Conservation (phyloP, 2,888 invertebrate genomes). For the Rhingia campestris region DNA sequence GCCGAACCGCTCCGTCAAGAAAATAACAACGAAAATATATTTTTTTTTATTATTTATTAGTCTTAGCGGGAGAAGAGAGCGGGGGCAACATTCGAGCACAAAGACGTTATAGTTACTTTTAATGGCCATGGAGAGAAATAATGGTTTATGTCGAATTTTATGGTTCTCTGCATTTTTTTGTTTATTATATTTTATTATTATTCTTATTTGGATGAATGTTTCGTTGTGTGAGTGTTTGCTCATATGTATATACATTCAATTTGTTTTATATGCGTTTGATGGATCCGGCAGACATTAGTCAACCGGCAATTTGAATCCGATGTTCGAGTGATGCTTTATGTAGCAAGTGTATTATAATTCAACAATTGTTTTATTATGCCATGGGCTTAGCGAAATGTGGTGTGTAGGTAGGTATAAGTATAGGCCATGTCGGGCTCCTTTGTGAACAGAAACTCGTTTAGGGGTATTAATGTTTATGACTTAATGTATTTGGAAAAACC, state of each 20-base stretch:
- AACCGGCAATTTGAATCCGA: slow-evolving; percentile 37
- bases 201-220: slow-evolving; percentile 43
- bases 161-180: slow-evolving; percentile 60
- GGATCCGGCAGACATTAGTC: slow-evolving; percentile 43
- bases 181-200: slow-evolving; percentile 70
- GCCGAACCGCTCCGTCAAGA: slow-evolving; percentile 25
- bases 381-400: slow-evolving; percentile 32
- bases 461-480: slow-evolving; percentile 59
- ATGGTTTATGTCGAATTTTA: slow-evolving; percentile 73
- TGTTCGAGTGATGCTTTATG: slow-evolving; percentile 45
- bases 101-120: slow-evolving; percentile 73
- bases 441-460: slow-evolving; percentile 40
- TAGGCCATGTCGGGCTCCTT: slow-evolving; percentile 10
- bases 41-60: slow-evolving; percentile 71
- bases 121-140: slow-evolving; percentile 72
- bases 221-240: slow-evolving; percentile 22
- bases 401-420: slow-evolving; percentile 5
- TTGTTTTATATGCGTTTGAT: slow-evolving; percentile 35
- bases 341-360: slow-evolving; percentile 16
- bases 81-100: slow-evolving; percentile 59
- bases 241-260: slow-evolving; percentile 37
- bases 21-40: slow-evolving; percentile 52
- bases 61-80: slow-evolving; percentile 49
- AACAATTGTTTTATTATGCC: slow-evolving; percentile 59
- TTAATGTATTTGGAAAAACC: slow-evolving; percentile 46